Percentiles rank a stretch among this genome's conserved stretches.
These are phyloP conservation scores for Lepus americanus DNA, from an alignment of 2,113 vertebrate genomes.

Conservation along the genomic window DNA sequence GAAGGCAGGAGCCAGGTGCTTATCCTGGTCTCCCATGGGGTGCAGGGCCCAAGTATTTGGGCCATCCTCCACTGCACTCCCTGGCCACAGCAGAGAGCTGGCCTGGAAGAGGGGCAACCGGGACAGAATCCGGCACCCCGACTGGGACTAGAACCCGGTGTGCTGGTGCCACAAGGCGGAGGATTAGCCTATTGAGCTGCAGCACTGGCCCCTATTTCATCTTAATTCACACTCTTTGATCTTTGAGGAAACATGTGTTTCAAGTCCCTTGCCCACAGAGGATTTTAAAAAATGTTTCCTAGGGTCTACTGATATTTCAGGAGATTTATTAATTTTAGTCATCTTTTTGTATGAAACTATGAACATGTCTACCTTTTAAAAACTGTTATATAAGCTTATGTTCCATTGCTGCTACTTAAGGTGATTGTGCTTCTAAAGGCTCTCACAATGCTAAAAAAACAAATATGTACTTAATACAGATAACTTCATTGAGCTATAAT, in stretches of 20 bases:
- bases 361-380: conserved; percentile 54
- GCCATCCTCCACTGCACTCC: too few species aligned
- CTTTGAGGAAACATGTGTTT: neutral
- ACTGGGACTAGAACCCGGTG: too few species aligned
- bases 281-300: neutral
- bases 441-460: conserved; percentile 47
- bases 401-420: conserved; percentile 25
- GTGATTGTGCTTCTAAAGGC: conserved; percentile 27
- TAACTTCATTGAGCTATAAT: conserved; percentile 56
- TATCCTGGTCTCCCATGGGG: too few species aligned
- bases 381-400: conserved; percentile 32
- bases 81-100: too few species aligned
- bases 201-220: neutral
- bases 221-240: conserved; percentile 53
- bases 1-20: too few species aligned
- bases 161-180: too few species aligned
- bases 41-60: too few species aligned
- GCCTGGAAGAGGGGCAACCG: too few species aligned
- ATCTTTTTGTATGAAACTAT: conserved; percentile 5
- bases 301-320: conserved; percentile 1
- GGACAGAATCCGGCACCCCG: too few species aligned
- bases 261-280: conserved; percentile 36
- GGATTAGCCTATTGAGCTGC: too few species aligned
- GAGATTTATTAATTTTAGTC: conserved; percentile 56
- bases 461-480: conserved; percentile 33